Percentiles rank a stretch among this genome's conserved stretches.
Evolutionary conservation across 2,888 invertebrate genomes (phyloP).

Genomic region (Ashinkailepas kermadecensis): DNA sequence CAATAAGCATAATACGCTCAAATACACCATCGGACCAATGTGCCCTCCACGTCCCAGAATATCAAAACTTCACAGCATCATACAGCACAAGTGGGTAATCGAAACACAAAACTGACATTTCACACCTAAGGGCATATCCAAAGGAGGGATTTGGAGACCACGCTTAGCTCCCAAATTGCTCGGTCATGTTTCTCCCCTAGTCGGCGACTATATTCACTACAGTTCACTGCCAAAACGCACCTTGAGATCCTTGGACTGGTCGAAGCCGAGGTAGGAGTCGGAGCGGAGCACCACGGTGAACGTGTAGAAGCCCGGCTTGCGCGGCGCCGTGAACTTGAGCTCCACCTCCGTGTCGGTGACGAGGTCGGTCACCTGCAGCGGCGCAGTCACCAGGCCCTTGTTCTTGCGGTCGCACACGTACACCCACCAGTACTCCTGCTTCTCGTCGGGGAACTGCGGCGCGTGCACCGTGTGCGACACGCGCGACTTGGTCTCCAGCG

Average conservation of each 20-base stretch:
- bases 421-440: constrained; percentile 99
- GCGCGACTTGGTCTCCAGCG: constrained; percentile 85
- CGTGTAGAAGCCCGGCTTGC: constrained; percentile 71
- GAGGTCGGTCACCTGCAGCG: constrained; percentile 87
- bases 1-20: too few relatives aligned
- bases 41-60: too few relatives aligned
- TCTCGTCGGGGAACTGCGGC: constrained; percentile 88
- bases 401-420: constrained; percentile 95
- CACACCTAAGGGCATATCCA: too few relatives aligned
- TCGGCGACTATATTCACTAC: too few relatives aligned
- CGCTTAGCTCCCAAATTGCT: too few relatives aligned
- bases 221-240: constrained; percentile 40
- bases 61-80: too few relatives aligned
- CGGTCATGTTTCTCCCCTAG: too few relatives aligned
- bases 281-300: constrained; percentile 74
- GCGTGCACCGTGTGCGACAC: constrained; percentile 94
- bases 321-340: constrained; percentile 92
- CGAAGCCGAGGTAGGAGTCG: constrained; percentile 95
- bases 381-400: constrained; percentile 80
- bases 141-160: too few relatives aligned
- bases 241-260: constrained; percentile 89
- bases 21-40: too few relatives aligned
- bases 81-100: too few relatives aligned
- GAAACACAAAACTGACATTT: too few relatives aligned
- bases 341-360: constrained; percentile 83